Base-by-base conservation (phyloP, 2,888 invertebrate species). In the Caenorhabditis panamensis region DNA sequence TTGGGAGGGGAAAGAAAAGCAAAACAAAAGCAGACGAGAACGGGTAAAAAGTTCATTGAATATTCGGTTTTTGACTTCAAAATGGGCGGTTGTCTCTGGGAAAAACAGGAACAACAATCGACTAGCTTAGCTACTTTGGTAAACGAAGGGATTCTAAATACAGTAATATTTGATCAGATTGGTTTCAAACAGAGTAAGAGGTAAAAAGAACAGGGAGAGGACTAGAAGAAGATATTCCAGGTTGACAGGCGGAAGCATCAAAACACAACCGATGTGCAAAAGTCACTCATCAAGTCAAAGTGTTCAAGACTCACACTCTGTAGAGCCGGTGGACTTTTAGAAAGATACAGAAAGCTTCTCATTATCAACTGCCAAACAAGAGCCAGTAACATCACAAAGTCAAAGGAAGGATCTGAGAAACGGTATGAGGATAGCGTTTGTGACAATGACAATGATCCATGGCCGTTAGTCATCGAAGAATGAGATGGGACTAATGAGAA, bases 1-100 rank as follows among this genome's bases (percentile, higher is more conserved):
- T 31, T 31, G 31, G 31, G 56, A 9, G 26, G 26, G 16, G 26
- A 24, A 11, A 44, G 36, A 66, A 1, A 28, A 59, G 47, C 11
- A 49, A 49, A 53, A 16, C 36, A 53, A 37, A 53, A 2, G 36
- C 41, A 54, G 26, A 54, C 36, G 61, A 37, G 41, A 37, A 36
- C 26, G 22, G 36, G 31, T 51, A n/a, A 31, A 31, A 62, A 59
- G 59, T 59, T 47, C 68, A 68, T 68, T 31, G 49, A 58, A 68
- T 49, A 68, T 49, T 59, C 68, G 58, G 36, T 53, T 11, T 18
- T 59, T 22, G 37, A 59, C 56, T 28, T 59, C 20, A n/a, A 28
- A 36, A 36, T 28, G n/a, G 24, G 36, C 18, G 36, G 51, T 2
- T 51, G 11, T 6, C 9, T 24, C 2, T n/a, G 0, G 49, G 28